Evolutionary conservation across 2,888 invertebrate species (phyloP).

Genomic region (Corbicula japonica): DNA sequence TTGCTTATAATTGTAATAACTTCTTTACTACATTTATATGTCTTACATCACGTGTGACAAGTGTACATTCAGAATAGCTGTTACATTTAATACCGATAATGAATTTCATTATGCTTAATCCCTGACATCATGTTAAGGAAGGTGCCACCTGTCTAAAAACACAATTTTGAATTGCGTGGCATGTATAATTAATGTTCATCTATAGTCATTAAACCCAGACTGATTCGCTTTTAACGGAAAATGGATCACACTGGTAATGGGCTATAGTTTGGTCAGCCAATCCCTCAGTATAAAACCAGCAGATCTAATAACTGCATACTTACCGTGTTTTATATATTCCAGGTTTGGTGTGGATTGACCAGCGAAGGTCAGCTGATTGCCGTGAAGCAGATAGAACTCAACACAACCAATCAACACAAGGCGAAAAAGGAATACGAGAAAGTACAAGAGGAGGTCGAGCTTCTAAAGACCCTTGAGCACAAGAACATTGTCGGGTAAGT

Average conservation of each 20-base stretch:
- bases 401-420: constrained; percentile 82
- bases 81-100: too few species aligned
- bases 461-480: constrained; percentile 85
- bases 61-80: too few species aligned
- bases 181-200: too few species aligned
- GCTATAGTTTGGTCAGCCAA: too few species aligned
- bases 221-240: too few species aligned
- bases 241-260: too few species aligned
- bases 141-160: too few species aligned
- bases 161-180: too few species aligned
- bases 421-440: constrained; percentile 85
- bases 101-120: too few species aligned
- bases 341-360: constrained; percentile 86
- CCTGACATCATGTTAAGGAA: too few species aligned
- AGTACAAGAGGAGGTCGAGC: constrained; percentile 86
- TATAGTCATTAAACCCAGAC: too few species aligned
- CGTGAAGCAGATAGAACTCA: constrained; percentile 86
- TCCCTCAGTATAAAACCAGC: too few species aligned
- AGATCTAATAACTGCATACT: not conserved
- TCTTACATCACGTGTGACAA: not conserved
- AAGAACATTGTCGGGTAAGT: constrained; percentile 86
- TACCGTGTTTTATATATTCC: constrained; percentile 8
- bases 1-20: not conserved
- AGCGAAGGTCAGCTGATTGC: constrained; percentile 86
- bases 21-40: not conserved